phyloP scores from a whole-genome alignment of 2,888 invertebrate genomes.

The Xylota segnis region DNA sequence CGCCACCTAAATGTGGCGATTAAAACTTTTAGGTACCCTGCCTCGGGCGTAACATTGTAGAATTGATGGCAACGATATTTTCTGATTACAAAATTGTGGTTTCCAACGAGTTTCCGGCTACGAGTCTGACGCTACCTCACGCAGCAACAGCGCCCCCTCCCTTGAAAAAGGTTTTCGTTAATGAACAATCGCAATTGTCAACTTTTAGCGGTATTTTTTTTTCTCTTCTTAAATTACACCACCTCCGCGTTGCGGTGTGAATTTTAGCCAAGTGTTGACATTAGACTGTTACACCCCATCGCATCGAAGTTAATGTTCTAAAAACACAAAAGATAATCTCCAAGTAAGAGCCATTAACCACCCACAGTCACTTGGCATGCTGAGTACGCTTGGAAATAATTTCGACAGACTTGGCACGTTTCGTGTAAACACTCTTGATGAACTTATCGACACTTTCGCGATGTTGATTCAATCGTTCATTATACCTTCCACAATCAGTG shows the following conservation, averaged over 20 bases:
- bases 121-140: too few relatives aligned
- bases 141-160: neutral
- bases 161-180: neutral
- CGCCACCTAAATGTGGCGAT: slow-evolving; percentile 57
- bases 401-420: slow-evolving; percentile 34
- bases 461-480: slow-evolving; percentile 51
- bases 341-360: slow-evolving; percentile 42
- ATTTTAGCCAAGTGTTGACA: slow-evolving; percentile 15
- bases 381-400: slow-evolving; percentile 11
- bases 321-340: slow-evolving; percentile 47
- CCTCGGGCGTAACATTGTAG: slow-evolving; percentile 34
- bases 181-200: slow-evolving; percentile 23
- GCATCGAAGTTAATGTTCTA: slow-evolving; percentile 52
- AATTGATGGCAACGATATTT: slow-evolving; percentile 61
- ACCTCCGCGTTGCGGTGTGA: neutral
- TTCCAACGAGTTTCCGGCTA: neutral
- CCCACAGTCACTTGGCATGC: slow-evolving; percentile 5
- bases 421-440: slow-evolving; percentile 27
- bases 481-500: slow-evolving; percentile 1
- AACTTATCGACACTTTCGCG: slow-evolving; percentile 30
- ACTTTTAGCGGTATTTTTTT: slow-evolving; percentile 1
- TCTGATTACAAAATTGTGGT: slow-evolving; percentile 12
- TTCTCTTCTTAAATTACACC: neutral
- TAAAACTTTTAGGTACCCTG: slow-evolving; percentile 58
- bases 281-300: slow-evolving; percentile 25